These are phyloP conservation scores for Amphimallon solstitiale DNA, from an alignment of 2,888 invertebrate genomes.

Conservation along the genomic window DNA sequence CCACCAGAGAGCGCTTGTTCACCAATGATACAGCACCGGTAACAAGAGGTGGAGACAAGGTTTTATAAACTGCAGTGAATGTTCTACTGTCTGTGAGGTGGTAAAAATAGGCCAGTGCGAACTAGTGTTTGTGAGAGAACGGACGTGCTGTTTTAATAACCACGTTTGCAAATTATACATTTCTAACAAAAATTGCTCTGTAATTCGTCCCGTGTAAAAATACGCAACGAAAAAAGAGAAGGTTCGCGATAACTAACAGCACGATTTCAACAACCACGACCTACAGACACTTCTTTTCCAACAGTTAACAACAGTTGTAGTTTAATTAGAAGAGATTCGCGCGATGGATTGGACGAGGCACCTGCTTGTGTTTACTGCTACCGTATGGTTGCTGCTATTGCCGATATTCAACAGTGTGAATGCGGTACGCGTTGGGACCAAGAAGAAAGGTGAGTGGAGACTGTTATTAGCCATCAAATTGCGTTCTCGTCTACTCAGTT, in stretches of 20 bases:
- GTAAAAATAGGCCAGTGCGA: conserved; percentile 69
- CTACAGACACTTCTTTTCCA: neutral
- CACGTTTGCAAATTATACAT: neutral
- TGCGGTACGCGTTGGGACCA: conserved; percentile 49
- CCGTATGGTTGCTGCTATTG: conserved; percentile 33
- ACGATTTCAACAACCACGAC: neutral
- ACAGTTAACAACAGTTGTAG: neutral
- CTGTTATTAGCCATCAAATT: neutral
- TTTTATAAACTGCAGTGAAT: conserved; percentile 73
- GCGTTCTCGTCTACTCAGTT: neutral
- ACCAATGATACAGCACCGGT: conserved; percentile 42
- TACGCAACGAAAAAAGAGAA: no score
- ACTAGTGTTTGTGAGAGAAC: conserved; percentile 53
- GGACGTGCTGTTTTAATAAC: conserved; percentile 43
- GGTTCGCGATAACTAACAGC: neutral
- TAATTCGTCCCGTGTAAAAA: no score
- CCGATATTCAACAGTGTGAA: conserved; percentile 46
- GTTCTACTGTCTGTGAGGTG: conserved; percentile 70
- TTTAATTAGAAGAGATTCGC: conserved; percentile 2
- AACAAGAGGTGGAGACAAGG: conserved; percentile 67
- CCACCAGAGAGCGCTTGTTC: conserved; percentile 45
- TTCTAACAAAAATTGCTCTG: no score
- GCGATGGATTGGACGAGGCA: conserved; percentile 27
- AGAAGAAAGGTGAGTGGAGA: conserved; percentile 53
- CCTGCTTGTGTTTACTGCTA: conserved; percentile 35